These are phyloP conservation scores for Poliocrania exsul DNA, from an alignment of 2,797 vertebrate genomes.

Conservation along the genomic window DNA sequence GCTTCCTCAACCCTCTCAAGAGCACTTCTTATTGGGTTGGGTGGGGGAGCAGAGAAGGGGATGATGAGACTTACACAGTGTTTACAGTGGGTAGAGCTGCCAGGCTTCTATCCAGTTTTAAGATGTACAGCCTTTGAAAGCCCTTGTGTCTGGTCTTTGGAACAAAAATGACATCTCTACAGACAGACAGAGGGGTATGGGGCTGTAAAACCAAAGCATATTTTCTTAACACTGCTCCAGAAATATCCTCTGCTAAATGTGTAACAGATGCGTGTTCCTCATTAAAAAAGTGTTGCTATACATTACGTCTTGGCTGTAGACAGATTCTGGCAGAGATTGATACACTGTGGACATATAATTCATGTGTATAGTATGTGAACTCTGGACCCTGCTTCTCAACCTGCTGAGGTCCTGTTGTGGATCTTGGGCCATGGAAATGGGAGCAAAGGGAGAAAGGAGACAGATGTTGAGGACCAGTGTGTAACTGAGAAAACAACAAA, in stretches of 20 bases:
- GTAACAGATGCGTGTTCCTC: constrained; percentile 58
- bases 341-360: constrained; percentile 59
- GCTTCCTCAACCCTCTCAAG: neutral
- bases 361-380: constrained; percentile 44
- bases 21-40: neutral
- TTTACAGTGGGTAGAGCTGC: constrained; percentile 1
- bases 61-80: neutral
- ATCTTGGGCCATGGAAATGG: neutral
- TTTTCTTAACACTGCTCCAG: constrained; percentile 63
- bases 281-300: constrained; percentile 64
- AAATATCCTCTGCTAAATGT: constrained; percentile 57
- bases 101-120: neutral
- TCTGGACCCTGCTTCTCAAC: constrained; percentile 33
- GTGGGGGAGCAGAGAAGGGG: neutral
- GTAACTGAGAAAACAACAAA: neutral
- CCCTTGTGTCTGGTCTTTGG: constrained; percentile 31
- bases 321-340: constrained; percentile 51
- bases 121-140: constrained; percentile 9
- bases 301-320: constrained; percentile 56
- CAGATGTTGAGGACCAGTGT: neutral
- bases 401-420: constrained; percentile 16
- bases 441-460: neutral
- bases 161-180: constrained; percentile 34
- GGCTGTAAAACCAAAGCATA: constrained; percentile 49
- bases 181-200: constrained; percentile 18